Evolutionary conservation across 2,888 invertebrate species (phyloP), one percentile per base, ranked within the genome.

Genomic region (Agriopis aurantiaria): DNA sequence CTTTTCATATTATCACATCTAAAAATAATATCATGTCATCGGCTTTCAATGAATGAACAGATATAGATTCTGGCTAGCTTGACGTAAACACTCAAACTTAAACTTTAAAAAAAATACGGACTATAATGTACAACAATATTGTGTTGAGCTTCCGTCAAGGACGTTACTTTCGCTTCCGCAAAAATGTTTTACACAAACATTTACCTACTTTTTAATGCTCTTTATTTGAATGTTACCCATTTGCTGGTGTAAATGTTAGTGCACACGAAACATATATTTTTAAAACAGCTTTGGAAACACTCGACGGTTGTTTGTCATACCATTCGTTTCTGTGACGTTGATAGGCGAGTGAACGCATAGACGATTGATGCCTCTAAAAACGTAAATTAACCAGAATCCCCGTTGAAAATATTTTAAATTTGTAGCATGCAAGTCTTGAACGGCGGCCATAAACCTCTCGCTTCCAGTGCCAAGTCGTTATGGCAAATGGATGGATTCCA

Each of bases 391-490:
- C 77, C 75, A 76, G 65, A 76, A 75, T 77, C 78, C 76, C 78
- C 76, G 80, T 69, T 65, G 65, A 73, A 80, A 84, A 80, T 77
- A 81, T 80, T 75, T 53, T 62, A 62, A 53, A 62, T 14, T 41
- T n/a, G 77, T 77, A 67, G 58, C 72, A 69, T 73, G 82, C 83
- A 83, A 82, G 80, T 85, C 86, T 90, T 89, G 88, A 91, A 91
- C 88, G 84, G 78, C 78, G 82, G 91, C 91, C 89, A 91, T 92
- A 91, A 93, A 92, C 88, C 84, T 82, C 72, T 49, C 70, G 80
- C 83, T 80, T 94, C 93, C 93, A 93, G 92, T 93, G 93, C 94
- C 94, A 94, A 94, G 88, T 88, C 87, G 89, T 90, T 91, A 79
- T 84, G 83, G 63, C 70, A 41, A 71, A 66, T 60, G 65, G 78